Base-by-base conservation (phyloP, 2,113 vertebrate genomes). In the Phodopus roborovskii region DNA sequence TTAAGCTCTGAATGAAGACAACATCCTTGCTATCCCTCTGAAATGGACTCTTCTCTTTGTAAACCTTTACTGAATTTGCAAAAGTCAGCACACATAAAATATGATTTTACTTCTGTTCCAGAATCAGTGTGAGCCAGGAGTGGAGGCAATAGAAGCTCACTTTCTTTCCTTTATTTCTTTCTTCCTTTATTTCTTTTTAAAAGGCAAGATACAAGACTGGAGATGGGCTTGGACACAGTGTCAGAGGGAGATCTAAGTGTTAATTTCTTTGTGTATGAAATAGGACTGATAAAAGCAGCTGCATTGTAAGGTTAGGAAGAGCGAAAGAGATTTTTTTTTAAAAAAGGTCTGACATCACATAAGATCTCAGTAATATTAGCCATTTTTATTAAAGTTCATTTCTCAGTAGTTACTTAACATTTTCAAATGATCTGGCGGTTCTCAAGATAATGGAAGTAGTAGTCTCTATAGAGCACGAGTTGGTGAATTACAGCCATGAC, bases 21-120 rank as follows among this genome's bases (percentile, higher is more conserved):
- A 20, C 24, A 12, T 13, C 22, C 84, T 81, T 5, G 20, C 78
- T 77, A 30, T n/a, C 73, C 45, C 94, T 78, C 93, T 28, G 36
- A 75, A 91, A 91, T 74, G 33, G n/a, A 20, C 13, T 70, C 78
- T 95, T 92, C 28, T 66, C 60, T 85, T 86, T 86, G 45, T 36
- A 88, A 73, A 94, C 71, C 28, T 75, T 83, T 66, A 53, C 24
- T 83, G 78, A 71, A 58, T 90, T 87, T 77, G 36, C 45, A 39
- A 96, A 81, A 94, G 94, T 64, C 64, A 50, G 16, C 1, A 19
- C 45, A 26, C 48, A 56, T 30, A 75, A 88, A 92, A 77, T 50
- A n/a, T 5, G 11, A 90, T 62, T 92, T 75, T 1, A 2, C 74
- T 93, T 77, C 20, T 4, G 50, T 75, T 64, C 50, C 9, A 16